These are phyloP conservation scores for Scarus forsteni DNA, from an alignment of 2,797 vertebrate species.

Conservation along the genomic window DNA sequence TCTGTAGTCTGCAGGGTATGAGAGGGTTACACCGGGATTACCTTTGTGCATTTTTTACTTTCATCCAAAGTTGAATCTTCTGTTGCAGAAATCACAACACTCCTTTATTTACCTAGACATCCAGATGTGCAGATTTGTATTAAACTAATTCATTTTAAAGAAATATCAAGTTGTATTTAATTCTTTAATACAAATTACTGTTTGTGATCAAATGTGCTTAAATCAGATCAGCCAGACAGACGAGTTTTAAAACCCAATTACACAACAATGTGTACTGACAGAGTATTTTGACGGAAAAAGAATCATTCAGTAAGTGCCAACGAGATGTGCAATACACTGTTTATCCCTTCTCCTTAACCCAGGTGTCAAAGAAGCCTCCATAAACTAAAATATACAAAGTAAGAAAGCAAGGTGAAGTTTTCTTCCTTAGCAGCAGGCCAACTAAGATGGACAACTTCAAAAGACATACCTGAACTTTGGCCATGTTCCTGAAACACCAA, in stretches of 20 bases:
- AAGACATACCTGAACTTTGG: too few species aligned
- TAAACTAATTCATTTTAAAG: not conserved
- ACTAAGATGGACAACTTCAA: too few species aligned
- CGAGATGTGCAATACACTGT: too few species aligned
- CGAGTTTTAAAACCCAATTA: too few species aligned
- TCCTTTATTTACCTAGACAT: conserved; percentile 3
- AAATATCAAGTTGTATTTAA: not conserved
- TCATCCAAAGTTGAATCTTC: conserved; percentile 14
- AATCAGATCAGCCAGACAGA: not conserved
- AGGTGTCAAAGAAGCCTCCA: too few species aligned
- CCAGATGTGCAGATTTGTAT: conserved; percentile 10
- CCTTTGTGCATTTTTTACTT: conserved; percentile 18
- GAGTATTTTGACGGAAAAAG: not conserved
- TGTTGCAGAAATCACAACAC: conserved; percentile 3
- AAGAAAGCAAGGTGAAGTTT: too few species aligned
- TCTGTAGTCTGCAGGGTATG: conserved; percentile 41
- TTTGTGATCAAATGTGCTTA: not conserved
- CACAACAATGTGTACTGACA: not conserved
- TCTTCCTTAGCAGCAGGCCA: too few species aligned
- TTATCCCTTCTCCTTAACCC: too few species aligned
- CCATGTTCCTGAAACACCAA: too few species aligned
- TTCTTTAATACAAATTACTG: not conserved
- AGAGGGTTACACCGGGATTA: conserved; percentile 37
- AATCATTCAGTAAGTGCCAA: too few species aligned
- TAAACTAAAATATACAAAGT: too few species aligned